A percentile compares a stretch with the other conserved stretches of the same genome.
phyloP scores from a whole-genome alignment of 2,113 vertebrate species.

The Pongo pygmaeus region DNA sequence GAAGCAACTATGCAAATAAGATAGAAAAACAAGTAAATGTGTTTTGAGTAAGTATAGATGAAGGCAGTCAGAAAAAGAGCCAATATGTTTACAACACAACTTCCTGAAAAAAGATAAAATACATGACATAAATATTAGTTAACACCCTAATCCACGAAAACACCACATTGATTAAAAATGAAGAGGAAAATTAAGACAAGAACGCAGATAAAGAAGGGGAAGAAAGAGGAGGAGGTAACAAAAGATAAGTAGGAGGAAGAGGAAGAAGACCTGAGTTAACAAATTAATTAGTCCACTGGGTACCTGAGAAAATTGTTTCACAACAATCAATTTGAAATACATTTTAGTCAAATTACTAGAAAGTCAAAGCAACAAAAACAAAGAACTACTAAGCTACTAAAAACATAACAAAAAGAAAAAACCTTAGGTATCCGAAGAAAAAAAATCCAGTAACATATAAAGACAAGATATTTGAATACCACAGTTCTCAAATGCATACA shows the following conservation, averaged over 20 bases:
- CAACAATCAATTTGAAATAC: not conserved
- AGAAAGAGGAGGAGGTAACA: not conserved
- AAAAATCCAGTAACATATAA: not conserved
- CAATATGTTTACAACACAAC: not conserved
- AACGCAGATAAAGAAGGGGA: not conserved
- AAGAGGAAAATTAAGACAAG: not conserved
- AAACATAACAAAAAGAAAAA: not conserved
- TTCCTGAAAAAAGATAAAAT: not conserved
- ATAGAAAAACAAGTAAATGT: not conserved
- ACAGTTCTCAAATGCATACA: not conserved
- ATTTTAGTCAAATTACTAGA: not conserved
- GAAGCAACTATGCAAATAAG: not conserved
- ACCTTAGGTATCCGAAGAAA: not conserved
- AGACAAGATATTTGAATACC: not conserved
- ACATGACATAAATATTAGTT: not conserved
- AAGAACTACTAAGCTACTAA: not conserved
- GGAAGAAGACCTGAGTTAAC: not conserved
- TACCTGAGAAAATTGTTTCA: not conserved
- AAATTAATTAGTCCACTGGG: not conserved
- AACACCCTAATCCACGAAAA: not conserved
- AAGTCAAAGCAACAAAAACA: not conserved
- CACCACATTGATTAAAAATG: not conserved
- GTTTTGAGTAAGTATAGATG: not conserved
- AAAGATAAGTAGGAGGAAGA: not conserved
- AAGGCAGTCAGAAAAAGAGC: too few relatives aligned